Evolutionary conservation across 2,888 invertebrate species (phyloP).

Genomic region (Labia minor): DNA sequence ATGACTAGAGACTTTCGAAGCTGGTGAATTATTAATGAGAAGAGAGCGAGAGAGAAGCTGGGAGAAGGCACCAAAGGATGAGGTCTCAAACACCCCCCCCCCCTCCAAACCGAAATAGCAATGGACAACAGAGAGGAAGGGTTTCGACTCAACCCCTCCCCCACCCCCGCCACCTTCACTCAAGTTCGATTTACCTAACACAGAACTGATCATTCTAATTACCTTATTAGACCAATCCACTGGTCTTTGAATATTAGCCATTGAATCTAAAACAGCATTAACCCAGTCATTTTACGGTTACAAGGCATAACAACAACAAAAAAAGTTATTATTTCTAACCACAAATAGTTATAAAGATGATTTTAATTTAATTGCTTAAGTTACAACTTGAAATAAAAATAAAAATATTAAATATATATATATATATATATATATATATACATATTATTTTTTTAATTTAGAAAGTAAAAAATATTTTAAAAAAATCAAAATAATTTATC

Average conservation of each 20-base stretch:
- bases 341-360: no score
- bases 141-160: no score
- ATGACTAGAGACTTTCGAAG: constrained; percentile 13
- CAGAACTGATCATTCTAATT: not conserved
- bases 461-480: no score
- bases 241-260: constrained; percentile 1
- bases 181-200: not conserved
- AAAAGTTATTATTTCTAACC: no score
- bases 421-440: no score
- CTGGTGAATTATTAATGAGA: constrained; percentile 13
- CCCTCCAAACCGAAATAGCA: not conserved
- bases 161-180: not conserved
- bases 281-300: not conserved
- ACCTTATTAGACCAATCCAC: not conserved
- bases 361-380: no score
- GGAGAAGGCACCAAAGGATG: not conserved
- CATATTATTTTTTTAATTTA: no score
- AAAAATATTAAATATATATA: no score
- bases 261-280: not conserved
- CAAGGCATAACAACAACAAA: no score
- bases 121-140: no score
- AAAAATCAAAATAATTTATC: no score
- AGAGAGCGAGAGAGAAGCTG: not conserved
- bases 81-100: not conserved
- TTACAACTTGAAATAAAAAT: no score